Conservation (phyloP, 2,797 vertebrate species). For the Myripristis jacobus region DNA sequence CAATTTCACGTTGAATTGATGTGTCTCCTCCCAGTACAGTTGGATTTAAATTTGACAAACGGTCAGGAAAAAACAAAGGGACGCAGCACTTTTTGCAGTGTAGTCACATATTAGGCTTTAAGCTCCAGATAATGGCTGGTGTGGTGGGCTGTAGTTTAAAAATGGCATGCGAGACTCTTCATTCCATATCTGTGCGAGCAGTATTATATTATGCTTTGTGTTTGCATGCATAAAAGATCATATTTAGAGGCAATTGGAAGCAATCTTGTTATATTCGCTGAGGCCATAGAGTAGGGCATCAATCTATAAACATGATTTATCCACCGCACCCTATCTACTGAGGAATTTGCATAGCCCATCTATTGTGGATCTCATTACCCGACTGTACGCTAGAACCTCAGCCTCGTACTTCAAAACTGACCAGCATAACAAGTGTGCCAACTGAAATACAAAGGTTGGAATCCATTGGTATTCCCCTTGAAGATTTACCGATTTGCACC, state of each 20-base stretch:
- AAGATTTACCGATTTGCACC: conserved; percentile 10
- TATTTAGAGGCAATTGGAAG: conserved; percentile 74
- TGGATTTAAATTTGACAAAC: conserved; percentile 74
- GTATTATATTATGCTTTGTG: conserved; percentile 60
- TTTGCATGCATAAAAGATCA: conserved; percentile 67
- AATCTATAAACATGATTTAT: conserved; percentile 78
- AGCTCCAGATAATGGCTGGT: conserved; percentile 67
- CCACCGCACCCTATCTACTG: conserved; percentile 59
- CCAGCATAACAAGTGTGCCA: conserved; percentile 56
- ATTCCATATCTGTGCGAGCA: conserved; percentile 46
- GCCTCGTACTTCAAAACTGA: conserved; percentile 45
- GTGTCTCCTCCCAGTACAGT: conserved; percentile 57
- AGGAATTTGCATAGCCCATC: conserved; percentile 69
- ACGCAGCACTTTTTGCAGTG: conserved; percentile 45
- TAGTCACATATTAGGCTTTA: conserved; percentile 66
- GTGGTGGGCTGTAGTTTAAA: conserved; percentile 51
- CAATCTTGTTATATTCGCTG: conserved; percentile 74
- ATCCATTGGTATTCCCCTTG: conserved; percentile 20
- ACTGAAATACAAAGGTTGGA: conserved; percentile 23
- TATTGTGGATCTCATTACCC: conserved; percentile 64
- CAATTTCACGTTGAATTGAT: conserved; percentile 71
- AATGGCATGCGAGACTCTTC: conserved; percentile 57
- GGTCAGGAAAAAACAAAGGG: conserved; percentile 70
- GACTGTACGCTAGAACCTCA: conserved; percentile 50
- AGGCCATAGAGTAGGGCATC: conserved; percentile 68